These are phyloP conservation scores for Acleris cristana DNA, from an alignment of 2,888 invertebrate species.

Conservation along the genomic window DNA sequence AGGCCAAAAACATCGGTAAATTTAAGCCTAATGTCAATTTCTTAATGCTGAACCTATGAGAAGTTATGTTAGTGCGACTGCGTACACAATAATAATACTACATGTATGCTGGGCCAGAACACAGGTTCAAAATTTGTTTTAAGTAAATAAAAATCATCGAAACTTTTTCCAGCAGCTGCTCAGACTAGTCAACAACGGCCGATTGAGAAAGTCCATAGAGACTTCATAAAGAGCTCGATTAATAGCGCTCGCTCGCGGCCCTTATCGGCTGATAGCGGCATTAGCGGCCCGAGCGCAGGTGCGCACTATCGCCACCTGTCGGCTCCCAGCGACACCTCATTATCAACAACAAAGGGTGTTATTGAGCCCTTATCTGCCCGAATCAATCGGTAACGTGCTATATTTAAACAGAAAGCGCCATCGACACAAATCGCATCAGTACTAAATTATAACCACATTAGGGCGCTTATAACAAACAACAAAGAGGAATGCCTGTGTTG, in stretches of 20 bases:
- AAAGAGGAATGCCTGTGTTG: neutral
- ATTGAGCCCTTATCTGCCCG: constrained; percentile 22
- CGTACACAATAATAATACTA: no score
- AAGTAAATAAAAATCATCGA: no score
- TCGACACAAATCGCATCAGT: constrained; percentile 2
- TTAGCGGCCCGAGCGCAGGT: constrained; percentile 4
- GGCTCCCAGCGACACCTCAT: constrained; percentile 8
- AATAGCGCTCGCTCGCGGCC: neutral
- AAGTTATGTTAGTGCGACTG: no score
- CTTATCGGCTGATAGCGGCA: neutral
- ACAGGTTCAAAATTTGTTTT: no score
- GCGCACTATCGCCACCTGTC: constrained; percentile 21
- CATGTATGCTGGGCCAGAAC: no score
- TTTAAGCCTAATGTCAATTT: no score
- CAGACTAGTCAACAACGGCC: neutral
- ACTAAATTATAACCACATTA: neutral
- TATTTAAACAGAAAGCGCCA: constrained; percentile 5
- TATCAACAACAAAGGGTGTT: constrained; percentile 14
- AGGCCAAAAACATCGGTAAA: no score
- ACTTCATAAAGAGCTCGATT: constrained; percentile 5
- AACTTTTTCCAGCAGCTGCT: no score
- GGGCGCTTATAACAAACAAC: constrained; percentile 2
- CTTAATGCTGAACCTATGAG: no score
- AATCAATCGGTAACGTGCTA: constrained; percentile 6
- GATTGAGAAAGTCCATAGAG: constrained; percentile 6